Conservation (phyloP, 2,797 vertebrate species). For the Manis javanica region DNA sequence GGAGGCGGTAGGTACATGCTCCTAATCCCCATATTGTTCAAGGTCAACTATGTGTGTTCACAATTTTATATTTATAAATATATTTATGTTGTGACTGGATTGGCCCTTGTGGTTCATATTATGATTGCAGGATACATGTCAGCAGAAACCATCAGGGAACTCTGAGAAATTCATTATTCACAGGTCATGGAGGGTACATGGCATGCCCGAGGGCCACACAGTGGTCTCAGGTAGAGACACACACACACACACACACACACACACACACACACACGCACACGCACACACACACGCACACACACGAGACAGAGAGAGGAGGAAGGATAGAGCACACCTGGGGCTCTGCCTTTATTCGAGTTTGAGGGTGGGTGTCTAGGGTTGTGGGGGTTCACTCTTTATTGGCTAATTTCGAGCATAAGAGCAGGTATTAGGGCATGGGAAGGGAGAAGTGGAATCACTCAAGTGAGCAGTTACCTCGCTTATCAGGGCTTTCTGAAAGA, state of each 20-base stretch:
- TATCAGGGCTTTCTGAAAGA: not conserved
- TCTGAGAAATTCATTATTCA: not conserved
- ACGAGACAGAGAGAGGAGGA: not conserved
- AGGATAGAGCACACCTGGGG: no score
- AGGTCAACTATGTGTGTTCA: no score
- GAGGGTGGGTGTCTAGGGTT: not conserved
- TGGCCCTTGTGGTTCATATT: not conserved
- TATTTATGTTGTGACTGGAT: not conserved
- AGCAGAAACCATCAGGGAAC: not conserved
- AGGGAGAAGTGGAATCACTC: not conserved
- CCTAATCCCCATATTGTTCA: no score
- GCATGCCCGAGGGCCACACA: not conserved
- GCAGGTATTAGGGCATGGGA: not conserved
- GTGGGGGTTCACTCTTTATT: not conserved
- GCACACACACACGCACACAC: no score
- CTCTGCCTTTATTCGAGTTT: not conserved
- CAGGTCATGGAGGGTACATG: not conserved
- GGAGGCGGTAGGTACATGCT: no score
- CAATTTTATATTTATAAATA: not conserved
- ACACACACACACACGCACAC: no score
- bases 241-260: no score
- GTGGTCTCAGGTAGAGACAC: not conserved
- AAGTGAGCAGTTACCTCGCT: not conserved
- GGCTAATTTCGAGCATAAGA: not conserved
- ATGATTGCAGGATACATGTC: not conserved